phyloP scores from a whole-genome alignment of 2,888 invertebrate genomes.

The Mongoloraphidia duomilia region DNA sequence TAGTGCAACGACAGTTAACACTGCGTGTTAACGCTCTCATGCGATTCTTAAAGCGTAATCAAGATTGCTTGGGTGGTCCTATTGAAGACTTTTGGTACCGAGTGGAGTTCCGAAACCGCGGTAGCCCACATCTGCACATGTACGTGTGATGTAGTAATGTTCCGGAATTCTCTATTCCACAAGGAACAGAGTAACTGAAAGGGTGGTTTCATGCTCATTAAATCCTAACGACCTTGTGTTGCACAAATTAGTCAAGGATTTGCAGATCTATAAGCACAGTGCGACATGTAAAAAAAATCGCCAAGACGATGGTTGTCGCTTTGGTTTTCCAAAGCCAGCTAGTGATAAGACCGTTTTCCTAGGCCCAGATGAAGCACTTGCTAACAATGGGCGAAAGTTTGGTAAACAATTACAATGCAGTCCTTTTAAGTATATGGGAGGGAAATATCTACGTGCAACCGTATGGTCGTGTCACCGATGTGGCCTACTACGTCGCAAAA shows the following conservation, averaged over 20 bases:
- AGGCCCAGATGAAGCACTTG: slow-evolving; percentile 19
- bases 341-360: slow-evolving; percentile 15
- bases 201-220: too few species aligned
- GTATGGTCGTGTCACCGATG: slow-evolving; percentile 20
- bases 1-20: slow-evolving; percentile 17
- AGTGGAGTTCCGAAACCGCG: slow-evolving; percentile 23
- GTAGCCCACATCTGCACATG: slow-evolving; percentile 23
- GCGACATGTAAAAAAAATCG: slow-evolving; percentile 12
- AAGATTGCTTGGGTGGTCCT: slow-evolving; percentile 1
- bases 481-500: slow-evolving; percentile 15
- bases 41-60: slow-evolving; percentile 12
- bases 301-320: slow-evolving; percentile 11
- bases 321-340: slow-evolving; percentile 16
- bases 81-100: slow-evolving; percentile 18
- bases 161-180: slow-evolving; percentile 13
- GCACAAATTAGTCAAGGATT: slow-evolving; percentile 10
- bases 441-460: slow-evolving; percentile 24
- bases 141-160: slow-evolving; percentile 18
- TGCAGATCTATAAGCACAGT: slow-evolving; percentile 14
- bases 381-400: slow-evolving; percentile 19
- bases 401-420: slow-evolving; percentile 22
- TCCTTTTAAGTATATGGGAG: slow-evolving; percentile 17
- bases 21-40: slow-evolving; percentile 17
- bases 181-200: slow-evolving; percentile 12
- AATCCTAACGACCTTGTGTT: slow-evolving; percentile 4